phyloP scores from a whole-genome alignment of 1,140 invertebrate species.

The Lithobius niger region DNA sequence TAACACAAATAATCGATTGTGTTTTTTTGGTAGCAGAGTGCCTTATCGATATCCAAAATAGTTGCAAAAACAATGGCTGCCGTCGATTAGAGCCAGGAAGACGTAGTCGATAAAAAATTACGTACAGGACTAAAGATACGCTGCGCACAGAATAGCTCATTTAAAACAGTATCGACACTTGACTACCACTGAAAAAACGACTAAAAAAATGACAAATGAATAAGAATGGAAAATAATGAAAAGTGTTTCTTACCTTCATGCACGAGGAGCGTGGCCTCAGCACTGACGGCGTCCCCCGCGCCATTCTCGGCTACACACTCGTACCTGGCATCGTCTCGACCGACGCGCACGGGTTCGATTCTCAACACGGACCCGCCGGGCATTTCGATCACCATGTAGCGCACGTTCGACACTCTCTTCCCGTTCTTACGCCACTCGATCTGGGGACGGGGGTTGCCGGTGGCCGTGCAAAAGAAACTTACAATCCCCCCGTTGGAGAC shows the following conservation, averaged over 20 bases:
- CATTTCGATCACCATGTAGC: conserved; percentile 33
- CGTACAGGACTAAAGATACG: too few relatives aligned
- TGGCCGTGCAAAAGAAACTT: conserved; percentile 85
- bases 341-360: conserved; percentile 74
- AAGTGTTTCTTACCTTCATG: conserved; percentile 71
- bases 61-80: too few relatives aligned
- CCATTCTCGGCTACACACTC: conserved; percentile 95
- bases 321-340: conserved; percentile 75
- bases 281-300: conserved; percentile 80
- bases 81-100: too few relatives aligned
- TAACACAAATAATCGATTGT: too few relatives aligned
- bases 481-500: conserved; percentile 81
- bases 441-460: conserved; percentile 59
- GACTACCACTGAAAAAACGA: too few relatives aligned
- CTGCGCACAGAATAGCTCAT: too few relatives aligned
- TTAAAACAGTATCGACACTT: too few relatives aligned
- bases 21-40: too few relatives aligned
- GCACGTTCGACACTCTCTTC: conserved; percentile 25
- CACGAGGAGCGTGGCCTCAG: conserved; percentile 70
- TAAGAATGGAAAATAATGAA: too few relatives aligned
- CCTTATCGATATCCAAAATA: too few relatives aligned
- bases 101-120: too few relatives aligned
- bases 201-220: too few relatives aligned
- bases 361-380: conserved; percentile 67
- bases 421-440: conserved; percentile 37